phyloP scores from a whole-genome alignment of 2,888 invertebrate species.

The Ochlodes sylvanus region DNA sequence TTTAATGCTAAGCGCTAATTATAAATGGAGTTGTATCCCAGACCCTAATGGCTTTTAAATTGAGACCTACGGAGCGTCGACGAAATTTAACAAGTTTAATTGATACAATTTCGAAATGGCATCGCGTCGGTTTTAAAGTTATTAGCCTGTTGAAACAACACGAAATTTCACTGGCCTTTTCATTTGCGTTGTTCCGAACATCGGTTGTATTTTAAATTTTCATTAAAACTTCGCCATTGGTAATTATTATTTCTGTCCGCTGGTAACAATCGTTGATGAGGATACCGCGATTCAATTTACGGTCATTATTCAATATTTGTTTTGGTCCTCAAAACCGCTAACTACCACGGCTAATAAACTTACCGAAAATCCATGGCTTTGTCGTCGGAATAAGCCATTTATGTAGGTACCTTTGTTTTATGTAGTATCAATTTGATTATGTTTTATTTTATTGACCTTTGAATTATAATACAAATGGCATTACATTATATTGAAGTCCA shows the following conservation, averaged over 20 bases:
- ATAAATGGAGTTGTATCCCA: conserved; percentile 38
- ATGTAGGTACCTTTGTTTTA: too few relatives aligned
- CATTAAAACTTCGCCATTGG: conserved; percentile 37
- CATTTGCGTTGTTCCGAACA: conserved; percentile 29
- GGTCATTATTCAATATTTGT: conserved; percentile 28
- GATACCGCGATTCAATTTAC: conserved; percentile 36
- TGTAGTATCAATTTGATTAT: too few relatives aligned
- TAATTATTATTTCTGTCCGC: conserved; percentile 37
- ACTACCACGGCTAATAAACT: background rate
- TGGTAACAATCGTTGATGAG: conserved; percentile 33
- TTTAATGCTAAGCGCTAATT: conserved; percentile 42
- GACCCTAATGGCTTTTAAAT: conserved; percentile 37
- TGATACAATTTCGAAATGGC: conserved; percentile 36
- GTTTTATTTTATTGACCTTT: background rate
- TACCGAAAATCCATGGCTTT: background rate
- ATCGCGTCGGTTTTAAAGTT: conserved; percentile 36
- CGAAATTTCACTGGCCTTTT: conserved; percentile 33
- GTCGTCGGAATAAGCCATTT: background rate
- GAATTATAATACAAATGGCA: background rate
- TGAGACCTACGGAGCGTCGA: conserved; percentile 33
- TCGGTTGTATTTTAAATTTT: conserved; percentile 39
- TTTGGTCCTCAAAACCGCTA: conserved; percentile 7
- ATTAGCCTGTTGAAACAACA: conserved; percentile 37
- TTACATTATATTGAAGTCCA: too few relatives aligned
- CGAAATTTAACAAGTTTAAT: conserved; percentile 38